phyloP scores from a whole-genome alignment of 2,113 vertebrate species.

The cattle (Bos taurus) region DNA sequence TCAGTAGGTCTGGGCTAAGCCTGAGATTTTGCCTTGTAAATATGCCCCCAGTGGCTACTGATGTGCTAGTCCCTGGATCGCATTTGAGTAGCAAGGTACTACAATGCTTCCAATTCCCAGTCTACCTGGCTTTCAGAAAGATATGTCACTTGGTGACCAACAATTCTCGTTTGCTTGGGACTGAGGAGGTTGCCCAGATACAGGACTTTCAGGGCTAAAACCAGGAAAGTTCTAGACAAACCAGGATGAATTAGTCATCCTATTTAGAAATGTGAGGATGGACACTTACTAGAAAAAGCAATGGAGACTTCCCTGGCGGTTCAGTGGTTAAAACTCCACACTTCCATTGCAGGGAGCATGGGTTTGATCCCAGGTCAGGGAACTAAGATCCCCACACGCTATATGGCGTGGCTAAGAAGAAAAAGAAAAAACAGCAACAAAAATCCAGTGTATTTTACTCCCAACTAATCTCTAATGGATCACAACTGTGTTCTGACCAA shows the following conservation, averaged over 20 bases:
- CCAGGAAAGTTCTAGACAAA: background rate
- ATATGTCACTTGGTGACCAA: background rate
- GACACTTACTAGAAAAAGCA: background rate
- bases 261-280: background rate
- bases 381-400: background rate
- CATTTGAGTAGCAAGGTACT: background rate
- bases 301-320: background rate
- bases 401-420: background rate
- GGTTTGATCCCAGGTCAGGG: background rate
- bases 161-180: background rate
- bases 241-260: background rate
- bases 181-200: background rate
- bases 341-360: background rate
- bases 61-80: background rate
- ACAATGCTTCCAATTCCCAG: background rate
- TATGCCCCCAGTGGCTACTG: background rate
- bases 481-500: background rate
- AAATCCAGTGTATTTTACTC: background rate
- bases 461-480: background rate
- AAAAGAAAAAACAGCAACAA: background rate
- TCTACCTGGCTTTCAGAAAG: background rate
- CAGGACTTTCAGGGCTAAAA: background rate
- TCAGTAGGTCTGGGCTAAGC: background rate
- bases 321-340: background rate
- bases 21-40: background rate